Percentiles rank a stretch among this genome's conserved stretches.
Conservation (phyloP, 2,888 invertebrate species). For the Dinocampus coccinellae region DNA sequence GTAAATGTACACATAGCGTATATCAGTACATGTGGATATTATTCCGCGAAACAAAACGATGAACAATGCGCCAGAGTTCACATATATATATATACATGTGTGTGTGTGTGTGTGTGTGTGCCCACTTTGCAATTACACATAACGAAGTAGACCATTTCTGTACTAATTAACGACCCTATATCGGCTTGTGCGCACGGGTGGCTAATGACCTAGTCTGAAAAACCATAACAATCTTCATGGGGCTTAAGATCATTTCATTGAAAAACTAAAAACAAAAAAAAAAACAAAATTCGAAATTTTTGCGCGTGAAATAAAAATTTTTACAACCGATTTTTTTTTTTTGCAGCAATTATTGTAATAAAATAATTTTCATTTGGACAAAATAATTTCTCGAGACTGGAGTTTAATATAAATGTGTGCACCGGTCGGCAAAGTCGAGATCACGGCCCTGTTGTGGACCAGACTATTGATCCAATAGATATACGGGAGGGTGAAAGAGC, state of each 20-base stretch:
- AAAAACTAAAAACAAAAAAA: not conserved
- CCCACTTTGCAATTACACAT: slow-evolving; percentile 50
- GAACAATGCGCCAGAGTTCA: slow-evolving; percentile 1
- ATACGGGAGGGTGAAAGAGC: slow-evolving; percentile 36
- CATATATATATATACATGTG: slow-evolving; percentile 22
- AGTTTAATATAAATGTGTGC: slow-evolving; percentile 30
- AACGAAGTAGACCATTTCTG: slow-evolving; percentile 55
- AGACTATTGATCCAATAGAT: slow-evolving; percentile 63
- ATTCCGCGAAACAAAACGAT: slow-evolving; percentile 4
- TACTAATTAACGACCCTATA: slow-evolving; percentile 55
- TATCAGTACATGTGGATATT: slow-evolving; percentile 8
- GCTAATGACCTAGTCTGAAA: slow-evolving; percentile 26
- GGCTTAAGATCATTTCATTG: slow-evolving; percentile 5
- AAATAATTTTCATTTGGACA: too few relatives aligned
- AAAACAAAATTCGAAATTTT: not conserved
- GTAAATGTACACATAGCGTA: too few relatives aligned
- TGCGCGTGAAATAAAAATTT: too few relatives aligned
- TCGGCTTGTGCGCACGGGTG: slow-evolving; percentile 39
- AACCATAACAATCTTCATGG: not conserved
- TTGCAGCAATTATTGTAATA: too few relatives aligned
- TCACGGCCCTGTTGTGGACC: slow-evolving; percentile 60
- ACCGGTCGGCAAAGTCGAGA: slow-evolving; percentile 44
- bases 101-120: slow-evolving; percentile 33
- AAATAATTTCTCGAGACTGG: slow-evolving; percentile 8
- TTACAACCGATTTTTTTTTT: not conserved